Conservation (phyloP, 2,888 invertebrate genomes). For the Agriopis marginaria region DNA sequence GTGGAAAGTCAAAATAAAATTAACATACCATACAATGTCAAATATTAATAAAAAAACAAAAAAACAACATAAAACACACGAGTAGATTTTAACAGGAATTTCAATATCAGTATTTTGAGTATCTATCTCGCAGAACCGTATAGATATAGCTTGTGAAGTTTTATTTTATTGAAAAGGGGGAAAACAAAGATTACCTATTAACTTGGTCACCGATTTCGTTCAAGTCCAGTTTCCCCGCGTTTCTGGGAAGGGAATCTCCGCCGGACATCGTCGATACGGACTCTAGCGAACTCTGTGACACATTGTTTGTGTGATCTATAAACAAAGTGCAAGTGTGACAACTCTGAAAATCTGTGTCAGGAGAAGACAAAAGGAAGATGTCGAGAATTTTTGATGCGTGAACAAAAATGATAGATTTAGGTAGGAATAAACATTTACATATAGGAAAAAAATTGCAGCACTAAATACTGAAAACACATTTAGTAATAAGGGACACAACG, state of each 20-base stretch:
- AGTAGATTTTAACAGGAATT: too few species aligned
- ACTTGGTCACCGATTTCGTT: slow-evolving; percentile 83
- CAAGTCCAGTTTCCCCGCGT: slow-evolving; percentile 71
- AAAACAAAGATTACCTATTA: slow-evolving; percentile 71
- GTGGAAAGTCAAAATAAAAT: too few species aligned
- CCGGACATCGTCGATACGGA: slow-evolving; percentile 91
- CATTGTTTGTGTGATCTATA: slow-evolving; percentile 89
- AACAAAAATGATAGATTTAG: background rate
- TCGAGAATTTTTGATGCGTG: background rate
- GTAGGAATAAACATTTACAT: background rate
- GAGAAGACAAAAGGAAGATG: background rate
- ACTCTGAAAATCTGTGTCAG: slow-evolving; percentile 25
- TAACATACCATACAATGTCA: too few species aligned
- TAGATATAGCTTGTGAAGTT: too few species aligned
- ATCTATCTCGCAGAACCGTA: background rate
- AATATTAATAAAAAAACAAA: too few species aligned
- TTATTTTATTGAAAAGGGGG: too few species aligned
- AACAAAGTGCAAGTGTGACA: slow-evolving; percentile 49
- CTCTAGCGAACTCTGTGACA: slow-evolving; percentile 92
- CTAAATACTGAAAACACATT: slow-evolving; percentile 1
- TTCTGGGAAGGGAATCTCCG: slow-evolving; percentile 80
- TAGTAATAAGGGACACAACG: slow-evolving; percentile 11
- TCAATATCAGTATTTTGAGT: too few species aligned
- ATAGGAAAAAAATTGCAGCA: slow-evolving; percentile 3
- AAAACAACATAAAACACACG: too few species aligned